Conservation (phyloP, 2,888 invertebrate species). For the Timandra comae region DNA sequence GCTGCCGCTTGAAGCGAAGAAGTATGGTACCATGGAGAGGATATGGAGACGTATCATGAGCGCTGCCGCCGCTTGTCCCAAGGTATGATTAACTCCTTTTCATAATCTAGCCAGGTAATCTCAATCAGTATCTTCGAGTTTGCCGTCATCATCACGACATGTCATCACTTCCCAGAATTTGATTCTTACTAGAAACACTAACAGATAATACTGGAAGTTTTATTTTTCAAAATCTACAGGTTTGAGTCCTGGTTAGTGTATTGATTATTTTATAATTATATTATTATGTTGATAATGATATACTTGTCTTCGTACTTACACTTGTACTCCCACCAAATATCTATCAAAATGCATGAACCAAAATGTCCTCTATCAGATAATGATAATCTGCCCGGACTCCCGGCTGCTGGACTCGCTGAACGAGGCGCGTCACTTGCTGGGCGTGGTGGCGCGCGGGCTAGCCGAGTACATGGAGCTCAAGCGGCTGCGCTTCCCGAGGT, state of each 20-base stretch:
- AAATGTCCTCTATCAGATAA: constrained; percentile 79
- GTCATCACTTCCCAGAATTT: no score
- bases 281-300: no score
- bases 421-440: constrained; percentile 82
- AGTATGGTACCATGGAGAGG: constrained; percentile 86
- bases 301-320: no score
- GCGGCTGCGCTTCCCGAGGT: constrained; percentile 82
- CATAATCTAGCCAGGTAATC: not conserved
- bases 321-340: no score
- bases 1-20: constrained; percentile 86
- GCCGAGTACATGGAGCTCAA: constrained; percentile 88
- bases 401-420: constrained; percentile 81
- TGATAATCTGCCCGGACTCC: constrained; percentile 79
- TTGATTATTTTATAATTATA: no score
- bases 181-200: no score
- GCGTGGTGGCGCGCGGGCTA: constrained; percentile 84
- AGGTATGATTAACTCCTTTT: no score
- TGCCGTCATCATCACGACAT: no score
- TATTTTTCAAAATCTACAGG: no score
- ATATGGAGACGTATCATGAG: constrained; percentile 88
- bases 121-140: not conserved
- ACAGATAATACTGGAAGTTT: no score
- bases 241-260: no score
- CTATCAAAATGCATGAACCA: no score
- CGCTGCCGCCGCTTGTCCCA: constrained; percentile 80